These are phyloP conservation scores for Crotalus horridus DNA, from an alignment of 2,113 vertebrate genomes.

Conservation along the genomic window DNA sequence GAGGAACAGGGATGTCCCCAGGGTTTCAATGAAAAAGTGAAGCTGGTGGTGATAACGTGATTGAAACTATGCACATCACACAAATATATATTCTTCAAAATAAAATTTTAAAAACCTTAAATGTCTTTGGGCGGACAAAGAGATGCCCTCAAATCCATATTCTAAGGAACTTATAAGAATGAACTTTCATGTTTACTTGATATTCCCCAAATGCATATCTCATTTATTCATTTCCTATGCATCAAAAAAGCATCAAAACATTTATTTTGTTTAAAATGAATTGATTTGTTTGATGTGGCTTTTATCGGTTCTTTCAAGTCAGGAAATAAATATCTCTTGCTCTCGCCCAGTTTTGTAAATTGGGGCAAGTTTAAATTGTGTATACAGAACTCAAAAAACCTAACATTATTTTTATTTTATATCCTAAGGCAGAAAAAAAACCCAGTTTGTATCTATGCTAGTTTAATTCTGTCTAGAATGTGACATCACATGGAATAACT, in stretches of 20 bases:
- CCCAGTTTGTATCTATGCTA: rapidly evolving
- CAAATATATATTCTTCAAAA: background rate
- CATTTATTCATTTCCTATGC: background rate
- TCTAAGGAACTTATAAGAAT: constrained; percentile 8
- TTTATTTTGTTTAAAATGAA: constrained; percentile 24
- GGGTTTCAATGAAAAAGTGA: background rate
- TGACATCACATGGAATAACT: rapidly evolving
- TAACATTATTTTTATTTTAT: background rate
- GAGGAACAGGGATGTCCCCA: background rate
- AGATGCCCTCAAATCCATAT: background rate
- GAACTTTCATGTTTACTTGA: background rate
- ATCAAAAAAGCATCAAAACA: background rate
- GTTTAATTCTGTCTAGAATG: background rate
- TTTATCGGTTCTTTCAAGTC: constrained; percentile 24
- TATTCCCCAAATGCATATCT: background rate
- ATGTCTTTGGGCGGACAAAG: background rate
- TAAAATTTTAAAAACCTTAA: background rate
- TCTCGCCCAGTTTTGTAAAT: constrained; percentile 22
- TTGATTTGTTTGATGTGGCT: background rate
- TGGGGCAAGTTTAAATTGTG: constrained; percentile 8
- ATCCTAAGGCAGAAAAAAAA: background rate
- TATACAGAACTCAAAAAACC: background rate
- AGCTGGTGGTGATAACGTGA: background rate
- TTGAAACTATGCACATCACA: background rate
- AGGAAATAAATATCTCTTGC: constrained; percentile 26